phyloP scores from a whole-genome alignment of 2,888 invertebrate species.

The Scotopteryx bipunctaria region DNA sequence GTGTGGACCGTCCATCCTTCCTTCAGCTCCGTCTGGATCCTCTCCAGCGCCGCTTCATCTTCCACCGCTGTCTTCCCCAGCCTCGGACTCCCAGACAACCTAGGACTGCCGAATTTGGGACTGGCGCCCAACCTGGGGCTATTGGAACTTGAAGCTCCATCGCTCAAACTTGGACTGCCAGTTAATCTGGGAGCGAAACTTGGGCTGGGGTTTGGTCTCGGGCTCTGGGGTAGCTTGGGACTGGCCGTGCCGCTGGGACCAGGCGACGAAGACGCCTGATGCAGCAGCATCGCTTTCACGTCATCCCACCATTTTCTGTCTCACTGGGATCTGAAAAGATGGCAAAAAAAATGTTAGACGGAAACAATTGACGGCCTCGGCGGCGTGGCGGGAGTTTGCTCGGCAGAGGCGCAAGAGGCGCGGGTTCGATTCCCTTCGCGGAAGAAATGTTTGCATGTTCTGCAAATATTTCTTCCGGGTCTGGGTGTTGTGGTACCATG shows the following conservation, averaged over 20 bases:
- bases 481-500: too few relatives aligned
- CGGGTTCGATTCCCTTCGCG: too few relatives aligned
- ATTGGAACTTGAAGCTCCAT: slow-evolving; percentile 61
- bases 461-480: neutral
- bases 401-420: too few relatives aligned
- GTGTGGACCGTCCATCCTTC: slow-evolving; percentile 92
- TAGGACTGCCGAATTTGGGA: slow-evolving; percentile 59
- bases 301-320: slow-evolving; percentile 68
- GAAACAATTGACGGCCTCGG: neutral
- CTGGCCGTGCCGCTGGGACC: slow-evolving; percentile 80
- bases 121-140: slow-evolving; percentile 62
- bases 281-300: slow-evolving; percentile 78
- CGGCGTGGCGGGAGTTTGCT: too few relatives aligned
- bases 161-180: slow-evolving; percentile 63
- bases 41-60: slow-evolving; percentile 78
- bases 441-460: too few relatives aligned
- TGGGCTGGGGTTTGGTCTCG: slow-evolving; percentile 60
- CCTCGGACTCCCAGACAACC: slow-evolving; percentile 61
- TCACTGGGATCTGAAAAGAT: slow-evolving; percentile 59
- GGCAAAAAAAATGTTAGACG: slow-evolving; percentile 10
- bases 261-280: slow-evolving; percentile 77
- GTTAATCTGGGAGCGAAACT: slow-evolving; percentile 53
- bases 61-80: slow-evolving; percentile 57
- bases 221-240: slow-evolving; percentile 65
- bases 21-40: slow-evolving; percentile 84